Percentiles rank a stretch among this genome's conserved stretches.
These are phyloP conservation scores for Rhegmatorhina hoffmannsi DNA, from an alignment of 2,113 vertebrate genomes.

Conservation along the genomic window DNA sequence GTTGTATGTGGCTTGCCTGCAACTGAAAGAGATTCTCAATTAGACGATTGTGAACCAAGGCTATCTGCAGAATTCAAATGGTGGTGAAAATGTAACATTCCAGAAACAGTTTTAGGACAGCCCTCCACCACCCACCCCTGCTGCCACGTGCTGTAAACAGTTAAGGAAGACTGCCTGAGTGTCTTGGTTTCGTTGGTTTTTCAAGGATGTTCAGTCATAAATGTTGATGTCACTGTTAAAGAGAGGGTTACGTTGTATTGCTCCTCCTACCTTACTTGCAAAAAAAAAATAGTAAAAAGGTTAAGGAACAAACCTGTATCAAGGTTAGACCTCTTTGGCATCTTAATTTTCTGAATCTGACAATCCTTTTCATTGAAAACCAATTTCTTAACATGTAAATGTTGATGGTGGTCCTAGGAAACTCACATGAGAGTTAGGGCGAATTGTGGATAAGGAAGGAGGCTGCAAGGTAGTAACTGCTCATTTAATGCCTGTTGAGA, in stretches of 20 bases:
- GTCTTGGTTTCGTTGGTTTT: neutral
- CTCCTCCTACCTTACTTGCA: neutral
- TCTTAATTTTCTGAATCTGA: neutral
- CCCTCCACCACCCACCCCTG: rapidly evolving
- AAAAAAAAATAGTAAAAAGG: neutral
- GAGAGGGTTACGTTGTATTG: neutral
- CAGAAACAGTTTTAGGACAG: neutral
- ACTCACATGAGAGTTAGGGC: neutral
- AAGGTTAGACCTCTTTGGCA: neutral
- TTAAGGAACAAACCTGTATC: neutral
- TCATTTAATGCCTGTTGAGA: neutral
- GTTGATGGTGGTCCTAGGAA: neutral
- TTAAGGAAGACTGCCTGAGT: neutral
- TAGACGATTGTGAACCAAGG: neutral
- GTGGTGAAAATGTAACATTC: neutral
- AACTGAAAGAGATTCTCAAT: neutral
- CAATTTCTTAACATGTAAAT: neutral
- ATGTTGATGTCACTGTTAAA: neutral
- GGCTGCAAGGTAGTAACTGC: neutral
- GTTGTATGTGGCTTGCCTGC: neutral
- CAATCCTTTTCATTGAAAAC: neutral
- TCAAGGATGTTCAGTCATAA: neutral
- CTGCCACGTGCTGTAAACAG: neutral
- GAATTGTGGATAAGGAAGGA: neutral
- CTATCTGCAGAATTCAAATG: neutral